phyloP scores from a whole-genome alignment of 2,113 vertebrate genomes.

The Xiphophorus couchianus region DNA sequence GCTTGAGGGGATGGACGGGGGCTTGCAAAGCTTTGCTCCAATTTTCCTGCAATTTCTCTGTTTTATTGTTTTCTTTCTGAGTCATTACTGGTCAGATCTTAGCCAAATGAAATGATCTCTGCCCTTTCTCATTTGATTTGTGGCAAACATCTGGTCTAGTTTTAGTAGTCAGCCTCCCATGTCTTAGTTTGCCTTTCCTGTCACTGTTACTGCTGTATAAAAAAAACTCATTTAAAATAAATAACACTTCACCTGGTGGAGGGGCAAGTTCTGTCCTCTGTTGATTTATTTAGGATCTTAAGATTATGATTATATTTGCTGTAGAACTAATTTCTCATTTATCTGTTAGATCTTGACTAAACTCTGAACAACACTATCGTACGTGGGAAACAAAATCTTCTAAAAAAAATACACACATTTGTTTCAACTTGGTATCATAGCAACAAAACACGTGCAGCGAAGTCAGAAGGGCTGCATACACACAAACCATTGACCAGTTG shows the following conservation, averaged over 20 bases:
- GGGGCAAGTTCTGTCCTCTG: too few relatives aligned
- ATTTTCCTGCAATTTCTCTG: slow-evolving; percentile 37
- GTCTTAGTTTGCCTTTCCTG: neutral
- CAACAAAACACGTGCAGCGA: neutral
- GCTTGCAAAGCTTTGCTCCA: slow-evolving; percentile 47
- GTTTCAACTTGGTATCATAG: neutral
- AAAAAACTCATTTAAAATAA: too few relatives aligned
- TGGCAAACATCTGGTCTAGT: slow-evolving; percentile 54
- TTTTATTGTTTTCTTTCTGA: slow-evolving; percentile 13
- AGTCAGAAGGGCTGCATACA: neutral
- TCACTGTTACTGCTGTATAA: too few relatives aligned
- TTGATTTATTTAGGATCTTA: neutral
- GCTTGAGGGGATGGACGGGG: neutral
- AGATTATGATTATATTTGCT: neutral
- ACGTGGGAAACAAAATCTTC: neutral
- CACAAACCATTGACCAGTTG: neutral
- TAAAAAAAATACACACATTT: neutral
- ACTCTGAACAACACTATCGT: neutral
- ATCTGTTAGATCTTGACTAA: neutral
- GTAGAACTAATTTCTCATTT: neutral
- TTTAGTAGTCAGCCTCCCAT: slow-evolving; percentile 53
- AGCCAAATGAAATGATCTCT: slow-evolving; percentile 51
- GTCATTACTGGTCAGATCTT: slow-evolving; percentile 36
- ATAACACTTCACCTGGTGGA: too few relatives aligned
- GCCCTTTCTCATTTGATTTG: slow-evolving; percentile 29